These are phyloP conservation scores for Philopedon plagiatum DNA, from an alignment of 2,888 invertebrate genomes.

Conservation along the genomic window DNA sequence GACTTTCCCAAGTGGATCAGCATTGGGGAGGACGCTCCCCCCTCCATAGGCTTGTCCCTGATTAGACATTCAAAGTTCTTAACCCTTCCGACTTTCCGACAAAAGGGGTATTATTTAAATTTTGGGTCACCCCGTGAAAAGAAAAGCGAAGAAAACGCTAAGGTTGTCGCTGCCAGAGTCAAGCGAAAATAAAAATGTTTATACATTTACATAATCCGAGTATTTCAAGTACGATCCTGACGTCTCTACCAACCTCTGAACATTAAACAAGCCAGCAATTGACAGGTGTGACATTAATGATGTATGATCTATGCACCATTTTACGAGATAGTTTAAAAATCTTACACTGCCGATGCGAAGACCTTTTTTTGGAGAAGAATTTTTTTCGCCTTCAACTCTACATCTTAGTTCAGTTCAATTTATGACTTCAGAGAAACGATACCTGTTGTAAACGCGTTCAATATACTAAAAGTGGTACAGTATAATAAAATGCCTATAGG, in stretches of 20 bases:
- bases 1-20: too few species aligned
- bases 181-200: constrained; percentile 8
- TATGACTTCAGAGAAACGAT: constrained; percentile 31
- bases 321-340: too few species aligned
- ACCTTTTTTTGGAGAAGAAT: too few species aligned
- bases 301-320: too few species aligned
- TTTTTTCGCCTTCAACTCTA: background rate
- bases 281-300: too few species aligned
- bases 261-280: too few species aligned
- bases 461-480: constrained; percentile 40
- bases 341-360: too few species aligned
- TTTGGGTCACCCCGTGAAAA: constrained; percentile 4
- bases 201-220: too few species aligned
- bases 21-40: too few species aligned
- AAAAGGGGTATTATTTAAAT: constrained; percentile 15
- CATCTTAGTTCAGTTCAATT: constrained; percentile 10
- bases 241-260: too few species aligned
- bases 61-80: constrained; percentile 1
- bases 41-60: too few species aligned
- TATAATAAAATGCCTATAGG: constrained; percentile 24
- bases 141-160: background rate
- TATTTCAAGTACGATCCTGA: too few species aligned
- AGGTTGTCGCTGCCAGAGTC: background rate
- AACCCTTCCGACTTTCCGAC: background rate
- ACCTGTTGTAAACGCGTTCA: constrained; percentile 40